phyloP scores from a whole-genome alignment of 1,140 invertebrate species.

The Lepeophtheirus salmonis region DNA sequence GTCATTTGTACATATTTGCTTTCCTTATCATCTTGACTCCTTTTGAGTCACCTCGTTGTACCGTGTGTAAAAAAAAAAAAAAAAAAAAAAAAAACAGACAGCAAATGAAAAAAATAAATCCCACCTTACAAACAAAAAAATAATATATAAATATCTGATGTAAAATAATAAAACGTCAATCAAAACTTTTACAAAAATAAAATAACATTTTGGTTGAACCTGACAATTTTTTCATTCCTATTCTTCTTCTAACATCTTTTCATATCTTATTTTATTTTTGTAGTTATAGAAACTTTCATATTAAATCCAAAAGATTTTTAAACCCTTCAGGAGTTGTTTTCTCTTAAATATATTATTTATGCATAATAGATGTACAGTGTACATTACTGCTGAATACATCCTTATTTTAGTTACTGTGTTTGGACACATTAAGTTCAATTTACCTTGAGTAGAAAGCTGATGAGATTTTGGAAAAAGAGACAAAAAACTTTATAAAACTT shows the following conservation, averaged over 20 bases:
- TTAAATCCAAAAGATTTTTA: background rate
- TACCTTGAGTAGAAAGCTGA: background rate
- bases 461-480: too few relatives aligned
- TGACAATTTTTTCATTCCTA: background rate
- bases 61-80: background rate
- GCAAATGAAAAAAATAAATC: too few relatives aligned
- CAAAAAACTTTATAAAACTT: too few relatives aligned
- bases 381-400: background rate
- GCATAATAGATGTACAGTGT: too few relatives aligned
- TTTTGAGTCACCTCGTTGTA: background rate
- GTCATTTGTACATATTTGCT: background rate
- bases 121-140: too few relatives aligned
- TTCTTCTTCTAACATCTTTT: background rate
- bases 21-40: background rate
- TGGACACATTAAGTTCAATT: background rate
- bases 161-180: background rate
- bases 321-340: background rate
- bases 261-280: background rate
- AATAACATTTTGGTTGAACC: background rate
- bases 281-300: background rate
- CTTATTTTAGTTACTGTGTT: background rate
- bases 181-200: background rate
- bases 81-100: too few relatives aligned
- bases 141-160: background rate
- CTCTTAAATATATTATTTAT: too few relatives aligned